phyloP scores from a whole-genome alignment of 1,140 invertebrate species.

The Musca vetustissima region DNA sequence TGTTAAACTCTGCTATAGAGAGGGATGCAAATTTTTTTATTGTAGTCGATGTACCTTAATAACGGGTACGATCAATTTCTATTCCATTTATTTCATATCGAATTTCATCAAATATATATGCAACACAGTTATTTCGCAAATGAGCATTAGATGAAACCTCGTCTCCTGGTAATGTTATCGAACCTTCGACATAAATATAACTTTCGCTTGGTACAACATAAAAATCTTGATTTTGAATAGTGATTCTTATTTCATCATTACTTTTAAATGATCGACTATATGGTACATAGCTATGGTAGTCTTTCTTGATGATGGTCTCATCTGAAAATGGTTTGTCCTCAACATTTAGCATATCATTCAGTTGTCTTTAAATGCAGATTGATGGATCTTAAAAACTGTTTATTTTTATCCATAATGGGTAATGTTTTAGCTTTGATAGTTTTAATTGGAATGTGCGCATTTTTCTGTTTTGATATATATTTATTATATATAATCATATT shows the following conservation, averaged over 20 bases:
- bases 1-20: background rate
- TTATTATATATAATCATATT: too few species aligned
- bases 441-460: too few species aligned
- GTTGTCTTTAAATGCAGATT: background rate
- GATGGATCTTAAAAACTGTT: background rate
- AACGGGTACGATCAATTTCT: slow-evolving; percentile 55
- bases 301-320: slow-evolving; percentile 38
- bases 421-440: background rate
- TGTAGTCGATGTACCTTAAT: slow-evolving; percentile 49
- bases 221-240: slow-evolving; percentile 51
- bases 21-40: slow-evolving; percentile 47
- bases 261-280: slow-evolving; percentile 45
- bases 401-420: background rate
- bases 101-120: slow-evolving; percentile 56
- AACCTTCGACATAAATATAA: slow-evolving; percentile 46
- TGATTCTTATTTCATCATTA: slow-evolving; percentile 52
- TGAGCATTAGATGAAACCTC: slow-evolving; percentile 17
- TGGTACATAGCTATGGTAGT: slow-evolving; percentile 48
- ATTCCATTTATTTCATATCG: slow-evolving; percentile 32
- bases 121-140: slow-evolving; percentile 51
- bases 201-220: slow-evolving; percentile 44
- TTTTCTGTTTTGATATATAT: too few species aligned
- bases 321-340: slow-evolving; percentile 7
- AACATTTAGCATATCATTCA: slow-evolving; percentile 6
- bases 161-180: slow-evolving; percentile 33